Evolutionary conservation across 2,797 vertebrate genomes (phyloP).

Genomic region (Halcyon badia): DNA sequence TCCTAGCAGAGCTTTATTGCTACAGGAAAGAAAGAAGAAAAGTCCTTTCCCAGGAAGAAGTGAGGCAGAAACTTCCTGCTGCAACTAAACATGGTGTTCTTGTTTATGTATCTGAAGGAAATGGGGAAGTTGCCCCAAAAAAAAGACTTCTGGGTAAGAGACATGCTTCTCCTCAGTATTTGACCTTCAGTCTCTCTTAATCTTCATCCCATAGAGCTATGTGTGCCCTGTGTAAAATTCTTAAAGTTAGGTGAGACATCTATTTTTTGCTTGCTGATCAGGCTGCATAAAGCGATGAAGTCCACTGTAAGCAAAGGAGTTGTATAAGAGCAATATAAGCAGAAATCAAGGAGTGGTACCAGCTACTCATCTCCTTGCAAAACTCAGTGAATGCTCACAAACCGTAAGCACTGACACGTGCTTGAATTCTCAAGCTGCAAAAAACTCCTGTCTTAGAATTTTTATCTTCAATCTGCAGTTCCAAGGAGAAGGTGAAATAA

Average conservation of each 20-base stretch:
- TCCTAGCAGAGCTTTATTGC: neutral
- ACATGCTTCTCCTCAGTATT: neutral
- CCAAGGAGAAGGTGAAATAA: neutral
- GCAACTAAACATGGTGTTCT: neutral
- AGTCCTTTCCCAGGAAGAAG: constrained; percentile 20
- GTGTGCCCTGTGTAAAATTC: neutral
- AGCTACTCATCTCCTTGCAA: neutral
- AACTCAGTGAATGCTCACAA: neutral
- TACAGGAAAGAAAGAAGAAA: neutral
- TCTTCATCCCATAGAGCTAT: neutral
- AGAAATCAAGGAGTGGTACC: neutral
- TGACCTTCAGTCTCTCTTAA: neutral
- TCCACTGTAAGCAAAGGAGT: neutral
- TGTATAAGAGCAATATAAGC: neutral
- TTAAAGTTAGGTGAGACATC: neutral
- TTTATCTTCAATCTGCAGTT: neutral
- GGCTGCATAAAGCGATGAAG: neutral
- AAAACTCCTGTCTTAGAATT: neutral
- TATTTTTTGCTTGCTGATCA: neutral
- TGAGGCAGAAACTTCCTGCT: constrained; percentile 34
- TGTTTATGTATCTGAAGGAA: neutral
- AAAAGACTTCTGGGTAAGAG: neutral
- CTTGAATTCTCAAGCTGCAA: neutral
- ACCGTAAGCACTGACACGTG: neutral
- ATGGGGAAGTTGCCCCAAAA: neutral